phyloP scores from a whole-genome alignment of 1,140 invertebrate species.

The Drosophila lowei region DNA sequence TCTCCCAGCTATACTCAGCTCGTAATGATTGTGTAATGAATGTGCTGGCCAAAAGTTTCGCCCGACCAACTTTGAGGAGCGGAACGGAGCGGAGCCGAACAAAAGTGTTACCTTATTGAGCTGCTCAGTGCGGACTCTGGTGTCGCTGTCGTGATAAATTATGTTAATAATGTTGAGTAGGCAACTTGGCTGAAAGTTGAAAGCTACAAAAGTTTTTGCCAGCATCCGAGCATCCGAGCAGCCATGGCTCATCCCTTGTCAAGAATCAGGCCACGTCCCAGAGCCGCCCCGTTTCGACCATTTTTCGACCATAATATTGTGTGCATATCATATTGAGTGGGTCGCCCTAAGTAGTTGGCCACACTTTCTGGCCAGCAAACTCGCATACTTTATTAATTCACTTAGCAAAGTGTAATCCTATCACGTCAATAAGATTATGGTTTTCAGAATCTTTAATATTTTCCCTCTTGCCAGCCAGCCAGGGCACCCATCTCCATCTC shows the following conservation, averaged over 20 bases:
- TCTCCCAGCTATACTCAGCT: conserved; percentile 2
- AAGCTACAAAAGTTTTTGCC: conserved; percentile 54
- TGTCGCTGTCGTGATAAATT: conserved; percentile 78
- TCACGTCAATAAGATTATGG: conserved; percentile 83
- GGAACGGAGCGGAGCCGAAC: conserved; percentile 23
- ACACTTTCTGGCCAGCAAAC: conserved; percentile 7
- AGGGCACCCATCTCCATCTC: not conserved
- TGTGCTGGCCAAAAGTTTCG: conserved; percentile 50
- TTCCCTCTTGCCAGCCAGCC: conserved; percentile 40
- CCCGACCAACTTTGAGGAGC: conserved; percentile 35
- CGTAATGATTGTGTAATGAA: conserved; percentile 75
- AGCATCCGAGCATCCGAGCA: not conserved
- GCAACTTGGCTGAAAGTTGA: conserved; percentile 69
- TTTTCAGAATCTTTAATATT: conserved; percentile 81
- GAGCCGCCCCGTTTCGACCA: conserved; percentile 20
- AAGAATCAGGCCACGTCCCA: conserved; percentile 69
- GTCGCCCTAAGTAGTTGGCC: conserved; percentile 67
- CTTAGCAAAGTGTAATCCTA: conserved; percentile 83
- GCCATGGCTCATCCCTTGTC: conserved; percentile 67
- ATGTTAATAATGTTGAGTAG: conserved; percentile 73
- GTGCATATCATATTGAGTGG: conserved; percentile 76
- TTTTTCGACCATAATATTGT: conserved; percentile 74
- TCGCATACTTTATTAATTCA: conserved; percentile 80
- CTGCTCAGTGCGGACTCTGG: conserved; percentile 34
- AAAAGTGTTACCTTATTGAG: conserved; percentile 79